Evolutionary conservation across 2,888 invertebrate species (phyloP).

Genomic region (Sclerodermus sp.): DNA sequence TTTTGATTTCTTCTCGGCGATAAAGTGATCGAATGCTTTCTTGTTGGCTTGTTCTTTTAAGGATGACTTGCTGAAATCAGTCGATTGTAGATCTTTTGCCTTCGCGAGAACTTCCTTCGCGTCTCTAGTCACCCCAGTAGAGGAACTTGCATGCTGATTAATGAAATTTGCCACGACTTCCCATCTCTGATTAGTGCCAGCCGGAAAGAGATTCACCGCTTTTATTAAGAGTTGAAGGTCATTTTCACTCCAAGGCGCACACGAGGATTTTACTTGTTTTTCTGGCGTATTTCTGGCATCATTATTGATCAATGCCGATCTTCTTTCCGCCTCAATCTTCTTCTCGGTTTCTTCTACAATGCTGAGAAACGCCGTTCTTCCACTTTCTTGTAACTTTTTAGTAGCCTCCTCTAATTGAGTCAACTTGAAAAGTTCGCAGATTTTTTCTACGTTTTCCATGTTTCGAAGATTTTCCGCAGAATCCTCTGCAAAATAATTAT

Average conservation of each 20-base stretch:
- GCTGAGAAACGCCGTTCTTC: constrained; percentile 68
- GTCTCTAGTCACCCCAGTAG: constrained; percentile 66
- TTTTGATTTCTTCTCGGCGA: constrained; percentile 71
- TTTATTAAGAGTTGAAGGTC: constrained; percentile 91
- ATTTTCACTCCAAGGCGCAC: constrained; percentile 76
- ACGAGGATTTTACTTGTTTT: constrained; percentile 43
- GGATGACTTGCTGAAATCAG: constrained; percentile 80
- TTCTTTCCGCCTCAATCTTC: constrained; percentile 77
- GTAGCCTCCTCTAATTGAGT: constrained; percentile 77
- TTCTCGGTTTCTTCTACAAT: constrained; percentile 73
- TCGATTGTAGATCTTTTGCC: constrained; percentile 91
- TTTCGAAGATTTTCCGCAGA: constrained; percentile 76
- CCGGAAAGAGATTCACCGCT: constrained; percentile 96
- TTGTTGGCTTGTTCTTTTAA: constrained; percentile 88
- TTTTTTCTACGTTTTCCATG: constrained; percentile 90
- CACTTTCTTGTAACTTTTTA: constrained; percentile 68
- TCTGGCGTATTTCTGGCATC: constrained; percentile 40
- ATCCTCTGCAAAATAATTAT: constrained; percentile 74
- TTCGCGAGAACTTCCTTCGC: constrained; percentile 94
- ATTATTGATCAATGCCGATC: constrained; percentile 54
- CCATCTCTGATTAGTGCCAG: constrained; percentile 88
- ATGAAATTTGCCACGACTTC: constrained; percentile 95
- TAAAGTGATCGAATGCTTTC: constrained; percentile 88
- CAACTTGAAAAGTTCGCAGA: constrained; percentile 79
- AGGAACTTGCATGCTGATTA: constrained; percentile 75